These are phyloP conservation scores for Zapornia atra DNA, from an alignment of 2,113 vertebrate species.

Conservation along the genomic window DNA sequence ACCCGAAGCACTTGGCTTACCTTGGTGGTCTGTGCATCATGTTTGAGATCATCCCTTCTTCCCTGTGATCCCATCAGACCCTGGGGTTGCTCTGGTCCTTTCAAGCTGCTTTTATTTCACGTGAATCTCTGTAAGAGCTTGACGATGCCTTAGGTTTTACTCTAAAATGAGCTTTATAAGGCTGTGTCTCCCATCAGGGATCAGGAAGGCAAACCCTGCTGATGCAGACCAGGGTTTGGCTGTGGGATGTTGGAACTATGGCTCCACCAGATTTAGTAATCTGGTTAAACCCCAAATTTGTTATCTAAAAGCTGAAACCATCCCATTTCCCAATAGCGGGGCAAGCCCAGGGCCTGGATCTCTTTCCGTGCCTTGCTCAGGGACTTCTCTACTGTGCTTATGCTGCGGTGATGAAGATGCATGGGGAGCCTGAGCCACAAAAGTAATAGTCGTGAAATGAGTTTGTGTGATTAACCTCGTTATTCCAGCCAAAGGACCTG, in stretches of 20 bases:
- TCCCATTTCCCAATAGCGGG: not conserved
- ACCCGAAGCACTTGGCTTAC: not conserved
- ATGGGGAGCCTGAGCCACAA: not conserved
- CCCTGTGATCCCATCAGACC: not conserved
- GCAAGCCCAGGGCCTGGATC: not conserved
- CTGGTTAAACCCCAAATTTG: not conserved
- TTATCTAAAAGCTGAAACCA: not conserved
- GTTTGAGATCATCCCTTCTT: not conserved
- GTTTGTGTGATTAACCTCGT: constrained; percentile 28
- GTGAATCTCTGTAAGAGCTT: not conserved
- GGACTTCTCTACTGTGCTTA: not conserved
- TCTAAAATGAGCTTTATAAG: not conserved
- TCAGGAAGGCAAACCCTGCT: not conserved
- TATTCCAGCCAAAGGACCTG: constrained; percentile 13
- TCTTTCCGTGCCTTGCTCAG: not conserved
- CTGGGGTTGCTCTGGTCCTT: not conserved
- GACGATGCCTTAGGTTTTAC: not conserved
- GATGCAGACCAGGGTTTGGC: not conserved
- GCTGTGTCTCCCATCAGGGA: not conserved
- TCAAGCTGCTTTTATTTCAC: not conserved
- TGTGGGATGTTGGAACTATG: not conserved
- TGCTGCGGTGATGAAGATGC: not conserved
- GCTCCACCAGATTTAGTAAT: not conserved
- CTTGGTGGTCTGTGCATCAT: not conserved
- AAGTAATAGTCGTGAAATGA: not conserved